These are phyloP conservation scores for Tetraneura akinire DNA, from an alignment of 1,140 invertebrate genomes.

Conservation along the genomic window DNA sequence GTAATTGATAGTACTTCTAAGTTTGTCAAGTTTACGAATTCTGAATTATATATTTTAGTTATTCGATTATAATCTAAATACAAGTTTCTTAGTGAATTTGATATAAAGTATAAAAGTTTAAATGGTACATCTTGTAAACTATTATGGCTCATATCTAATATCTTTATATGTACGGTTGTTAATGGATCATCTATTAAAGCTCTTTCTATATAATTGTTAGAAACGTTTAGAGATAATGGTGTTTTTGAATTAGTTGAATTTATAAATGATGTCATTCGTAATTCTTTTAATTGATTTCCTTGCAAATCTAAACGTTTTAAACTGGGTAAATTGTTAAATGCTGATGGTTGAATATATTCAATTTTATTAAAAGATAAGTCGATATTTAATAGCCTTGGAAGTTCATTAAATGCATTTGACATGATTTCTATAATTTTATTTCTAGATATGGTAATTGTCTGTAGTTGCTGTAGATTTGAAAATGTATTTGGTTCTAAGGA, in stretches of 20 bases:
- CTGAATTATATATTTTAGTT: constrained; percentile 68
- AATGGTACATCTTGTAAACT: constrained; percentile 68
- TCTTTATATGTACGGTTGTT: constrained; percentile 63
- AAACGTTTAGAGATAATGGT: constrained; percentile 70
- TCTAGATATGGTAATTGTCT: constrained; percentile 71
- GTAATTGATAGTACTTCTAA: constrained; percentile 75
- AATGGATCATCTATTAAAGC: constrained; percentile 63
- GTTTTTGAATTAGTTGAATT: constrained; percentile 66
- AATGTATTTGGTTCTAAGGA: constrained; percentile 68
- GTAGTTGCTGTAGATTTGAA: constrained; percentile 65
- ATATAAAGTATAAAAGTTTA: constrained; percentile 65
- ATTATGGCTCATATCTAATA: constrained; percentile 73
- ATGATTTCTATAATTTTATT: constrained; percentile 69
- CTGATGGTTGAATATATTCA: constrained; percentile 64
- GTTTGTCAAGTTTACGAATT: constrained; percentile 69
- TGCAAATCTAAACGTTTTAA: constrained; percentile 73
- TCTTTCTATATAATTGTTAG: constrained; percentile 67
- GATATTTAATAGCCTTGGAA: constrained; percentile 70
- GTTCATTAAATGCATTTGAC: constrained; percentile 66
- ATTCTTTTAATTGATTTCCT: constrained; percentile 68
- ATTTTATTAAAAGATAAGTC: constrained; percentile 71
- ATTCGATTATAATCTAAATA: constrained; percentile 76
- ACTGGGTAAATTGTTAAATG: constrained; percentile 70
- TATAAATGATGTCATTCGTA: constrained; percentile 69
- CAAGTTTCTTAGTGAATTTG: constrained; percentile 67